Base-by-base conservation (phyloP, 2,888 invertebrate species). In the Drosophila tripunctata region DNA sequence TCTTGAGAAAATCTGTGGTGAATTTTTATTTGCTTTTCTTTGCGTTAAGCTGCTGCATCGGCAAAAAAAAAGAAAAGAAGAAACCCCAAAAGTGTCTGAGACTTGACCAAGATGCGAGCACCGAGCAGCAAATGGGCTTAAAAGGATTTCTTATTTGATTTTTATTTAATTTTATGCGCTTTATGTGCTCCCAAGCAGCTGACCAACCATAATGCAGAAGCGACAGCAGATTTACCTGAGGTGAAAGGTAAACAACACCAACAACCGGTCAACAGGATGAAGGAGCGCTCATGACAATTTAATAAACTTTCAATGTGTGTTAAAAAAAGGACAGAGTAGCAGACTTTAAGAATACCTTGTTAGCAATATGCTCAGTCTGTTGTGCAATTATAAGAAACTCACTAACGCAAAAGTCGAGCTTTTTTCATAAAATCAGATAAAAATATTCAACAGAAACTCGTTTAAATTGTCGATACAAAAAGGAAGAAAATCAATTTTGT, bases 101-200 rank as follows among this genome's bases (percentile, higher is more conserved):
- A 47, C 60, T 48, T 8, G 1, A n/a, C 35, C n/a, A 22, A 12
- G 41, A 24, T 24, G 24, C 8, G 24, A 24, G 22, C 4, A 22
- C 22, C 44, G 31, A 43, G 45, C 64, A 43, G 41, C 45, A 41
- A 64, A 51, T 35, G 41, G 38, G 65, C 68, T 65, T 68, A 76
- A 77, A 77, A 50, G 77, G 75, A 81, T 87, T 84, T 75, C 19
- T 45, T 44, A 58, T 66, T 62, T 70, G 77, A 76, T 74, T 83
- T 84, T 80, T 81, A 81, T 81, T 82, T 75, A 73, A 87, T 78
- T 81, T 75, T 63, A 69, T 66, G 71, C 56, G 63, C 38, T 69
- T 79, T 68, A 51, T 52, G 43, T 45, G 54, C 47, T 30, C 47
- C 48, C 10, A 19, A 52, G 40, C 56, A 51, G 40, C 56, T 76